Evolutionary conservation across 2,888 invertebrate species (phyloP).

Genomic region (Drosophila emarginata): DNA sequence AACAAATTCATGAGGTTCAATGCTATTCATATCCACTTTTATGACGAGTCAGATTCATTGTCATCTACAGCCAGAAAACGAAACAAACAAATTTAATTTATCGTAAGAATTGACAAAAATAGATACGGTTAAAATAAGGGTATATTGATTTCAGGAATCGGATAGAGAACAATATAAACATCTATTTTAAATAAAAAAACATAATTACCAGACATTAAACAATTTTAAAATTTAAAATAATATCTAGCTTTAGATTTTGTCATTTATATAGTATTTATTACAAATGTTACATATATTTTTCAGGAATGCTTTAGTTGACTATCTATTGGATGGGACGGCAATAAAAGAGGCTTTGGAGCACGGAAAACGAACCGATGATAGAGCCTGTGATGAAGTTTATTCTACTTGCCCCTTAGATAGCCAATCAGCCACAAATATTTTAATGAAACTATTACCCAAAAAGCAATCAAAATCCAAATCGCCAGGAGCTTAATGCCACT

Average conservation of each 20-base stretch:
- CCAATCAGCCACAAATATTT: slow-evolving; percentile 86
- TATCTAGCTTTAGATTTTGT: neutral
- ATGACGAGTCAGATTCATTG: slow-evolving; percentile 11
- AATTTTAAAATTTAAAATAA: too few species aligned
- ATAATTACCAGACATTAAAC: too few species aligned
- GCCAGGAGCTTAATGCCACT: slow-evolving; percentile 30
- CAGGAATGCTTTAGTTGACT: slow-evolving; percentile 87
- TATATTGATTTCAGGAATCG: neutral
- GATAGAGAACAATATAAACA: too few species aligned
- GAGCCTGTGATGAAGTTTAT: slow-evolving; percentile 85
- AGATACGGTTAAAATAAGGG: neutral
- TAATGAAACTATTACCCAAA: slow-evolving; percentile 87
- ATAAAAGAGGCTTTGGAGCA: slow-evolving; percentile 88
- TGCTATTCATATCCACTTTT: slow-evolving; percentile 24
- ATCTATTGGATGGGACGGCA: slow-evolving; percentile 88
- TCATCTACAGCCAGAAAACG: slow-evolving; percentile 1
- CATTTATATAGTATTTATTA: neutral
- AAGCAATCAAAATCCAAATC: slow-evolving; percentile 53
- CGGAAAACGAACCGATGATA: slow-evolving; percentile 83
- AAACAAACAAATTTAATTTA: neutral
- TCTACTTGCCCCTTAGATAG: slow-evolving; percentile 87
- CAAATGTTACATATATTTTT: slow-evolving; percentile 1
- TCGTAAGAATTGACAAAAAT: neutral
- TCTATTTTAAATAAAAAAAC: too few species aligned
- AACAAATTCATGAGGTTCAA: slow-evolving; percentile 21